phyloP scores from a whole-genome alignment of 2,888 invertebrate species.

The Tetranychus piercei region DNA sequence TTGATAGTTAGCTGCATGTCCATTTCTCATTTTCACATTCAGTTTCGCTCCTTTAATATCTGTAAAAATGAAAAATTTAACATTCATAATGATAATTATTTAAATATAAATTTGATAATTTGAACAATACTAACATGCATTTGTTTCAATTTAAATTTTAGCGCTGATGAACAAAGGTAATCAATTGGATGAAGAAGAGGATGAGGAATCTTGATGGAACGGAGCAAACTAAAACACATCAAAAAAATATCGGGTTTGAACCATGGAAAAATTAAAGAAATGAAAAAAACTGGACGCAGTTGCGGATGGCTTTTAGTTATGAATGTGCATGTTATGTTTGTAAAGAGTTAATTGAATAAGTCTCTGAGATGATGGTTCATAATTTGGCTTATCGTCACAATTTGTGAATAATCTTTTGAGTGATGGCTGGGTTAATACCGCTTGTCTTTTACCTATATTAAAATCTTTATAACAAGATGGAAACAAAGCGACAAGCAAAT shows the following conservation, averaged over 20 bases:
- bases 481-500: no score
- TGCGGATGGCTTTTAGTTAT: neutral
- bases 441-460: no score
- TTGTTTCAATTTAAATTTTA: neutral
- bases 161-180: neutral
- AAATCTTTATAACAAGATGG: no score
- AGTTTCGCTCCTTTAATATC: no score
- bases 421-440: no score
- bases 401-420: no score
- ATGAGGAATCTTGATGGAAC: neutral
- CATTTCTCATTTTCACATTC: no score
- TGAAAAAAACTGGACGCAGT: neutral
- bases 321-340: neutral
- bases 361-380: neutral
- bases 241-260: neutral
- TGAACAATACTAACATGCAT: neutral
- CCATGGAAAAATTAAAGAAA: neutral
- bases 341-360: neutral
- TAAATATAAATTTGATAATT: neutral
- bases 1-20: no score
- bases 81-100: neutral
- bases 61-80: no score
- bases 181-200: neutral
- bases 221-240: neutral
- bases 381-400: neutral